Percentiles rank a stretch among this genome's conserved stretches.
Conservation (phyloP, 2,797 vertebrate genomes). For the Pteropus rufus region DNA sequence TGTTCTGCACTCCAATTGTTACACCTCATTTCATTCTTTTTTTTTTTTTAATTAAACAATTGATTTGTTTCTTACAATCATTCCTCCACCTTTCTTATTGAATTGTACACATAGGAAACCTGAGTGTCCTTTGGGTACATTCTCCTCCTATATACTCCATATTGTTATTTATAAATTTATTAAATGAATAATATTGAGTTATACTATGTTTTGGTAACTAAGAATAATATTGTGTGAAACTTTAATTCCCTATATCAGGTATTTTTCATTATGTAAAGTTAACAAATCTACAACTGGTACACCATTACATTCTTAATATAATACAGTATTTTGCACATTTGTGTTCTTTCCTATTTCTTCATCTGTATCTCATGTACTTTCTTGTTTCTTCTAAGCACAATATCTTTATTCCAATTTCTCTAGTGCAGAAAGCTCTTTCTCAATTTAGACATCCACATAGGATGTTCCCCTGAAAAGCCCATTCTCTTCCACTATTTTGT, state of each 20-base stretch:
- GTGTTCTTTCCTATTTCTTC: neutral
- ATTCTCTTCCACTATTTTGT: neutral
- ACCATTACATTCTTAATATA: neutral
- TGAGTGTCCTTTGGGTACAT: neutral
- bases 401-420: neutral
- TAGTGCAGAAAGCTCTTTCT: neutral
- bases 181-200: neutral
- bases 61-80: neutral
- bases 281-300: neutral
- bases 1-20: neutral
- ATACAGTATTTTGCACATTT: neutral
- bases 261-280: neutral
- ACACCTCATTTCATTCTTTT: neutral
- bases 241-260: neutral
- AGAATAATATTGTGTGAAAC: neutral
- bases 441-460: neutral
- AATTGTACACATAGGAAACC: neutral
- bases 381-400: neutral
- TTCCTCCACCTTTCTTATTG: neutral
- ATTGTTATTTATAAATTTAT: neutral
- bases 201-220: neutral
- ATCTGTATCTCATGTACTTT: neutral
- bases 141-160: neutral
- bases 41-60: neutral
- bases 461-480: neutral